Conservation (phyloP, 2,113 vertebrate species). For the Grantiella picta region DNA sequence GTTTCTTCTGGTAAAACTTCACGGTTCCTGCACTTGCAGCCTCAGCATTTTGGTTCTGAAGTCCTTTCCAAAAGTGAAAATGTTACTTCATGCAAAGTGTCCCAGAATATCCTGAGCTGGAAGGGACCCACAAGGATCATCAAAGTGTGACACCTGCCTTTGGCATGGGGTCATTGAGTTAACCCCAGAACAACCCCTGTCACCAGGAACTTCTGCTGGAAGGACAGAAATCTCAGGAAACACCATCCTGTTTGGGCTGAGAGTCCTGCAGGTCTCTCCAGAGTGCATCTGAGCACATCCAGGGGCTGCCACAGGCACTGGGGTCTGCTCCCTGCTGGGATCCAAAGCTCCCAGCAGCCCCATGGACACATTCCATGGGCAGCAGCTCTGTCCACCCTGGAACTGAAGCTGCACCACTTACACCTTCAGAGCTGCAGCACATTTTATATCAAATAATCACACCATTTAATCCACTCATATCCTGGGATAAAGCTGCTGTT, state of each 20-base stretch:
- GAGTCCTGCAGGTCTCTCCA: neutral
- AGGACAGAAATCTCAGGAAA: neutral
- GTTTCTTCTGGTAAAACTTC: neutral
- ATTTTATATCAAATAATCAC: neutral
- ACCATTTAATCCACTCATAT: neutral
- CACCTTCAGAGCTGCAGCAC: neutral
- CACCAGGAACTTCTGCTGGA: neutral
- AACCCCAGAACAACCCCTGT: neutral
- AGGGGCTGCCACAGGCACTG: neutral
- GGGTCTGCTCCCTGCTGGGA: too few relatives aligned
- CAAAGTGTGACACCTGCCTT: neutral
- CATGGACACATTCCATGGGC: too few relatives aligned
- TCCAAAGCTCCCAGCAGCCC: fast-evolving
- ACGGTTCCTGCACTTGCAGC: neutral
- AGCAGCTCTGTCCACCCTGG: neutral
- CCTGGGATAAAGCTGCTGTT: neutral
- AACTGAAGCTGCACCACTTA: neutral
- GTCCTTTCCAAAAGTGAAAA: neutral
- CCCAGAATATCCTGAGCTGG: neutral
- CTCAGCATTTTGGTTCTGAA: neutral
- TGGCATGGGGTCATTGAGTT: fast-evolving
- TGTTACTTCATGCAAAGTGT: neutral
- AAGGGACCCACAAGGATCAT: neutral
- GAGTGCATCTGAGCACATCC: fast-evolving
- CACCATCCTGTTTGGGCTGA: too few relatives aligned